A percentile compares a stretch with the other conserved stretches of the same genome.
Evolutionary conservation across 2,113 vertebrate genomes (phyloP).

Genomic region (Saimiri boliviensis): DNA sequence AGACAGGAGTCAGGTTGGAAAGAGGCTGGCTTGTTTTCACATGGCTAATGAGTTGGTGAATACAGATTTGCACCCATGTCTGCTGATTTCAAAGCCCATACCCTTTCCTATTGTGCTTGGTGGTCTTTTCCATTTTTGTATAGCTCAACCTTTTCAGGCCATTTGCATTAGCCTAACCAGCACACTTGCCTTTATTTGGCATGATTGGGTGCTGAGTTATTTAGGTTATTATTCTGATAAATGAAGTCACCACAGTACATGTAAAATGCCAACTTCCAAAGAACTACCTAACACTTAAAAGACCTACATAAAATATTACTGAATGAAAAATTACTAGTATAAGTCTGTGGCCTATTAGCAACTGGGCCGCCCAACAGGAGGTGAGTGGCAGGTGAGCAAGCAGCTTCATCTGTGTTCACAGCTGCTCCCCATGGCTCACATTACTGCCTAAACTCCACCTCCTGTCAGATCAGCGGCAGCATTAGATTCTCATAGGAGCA

Average conservation of each 20-base stretch:
- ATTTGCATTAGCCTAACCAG: background rate
- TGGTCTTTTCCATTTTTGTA: background rate
- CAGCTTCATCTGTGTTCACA: too few species aligned
- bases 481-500: too few species aligned
- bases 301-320: background rate
- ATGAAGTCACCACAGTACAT: background rate
- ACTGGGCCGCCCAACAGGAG: too few species aligned
- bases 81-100: background rate
- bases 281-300: background rate
- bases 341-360: too few species aligned
- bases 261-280: background rate
- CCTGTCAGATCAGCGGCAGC: too few species aligned
- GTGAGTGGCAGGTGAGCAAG: too few species aligned
- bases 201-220: background rate
- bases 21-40: background rate
- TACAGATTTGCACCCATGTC: background rate
- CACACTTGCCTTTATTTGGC: background rate
- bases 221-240: background rate
- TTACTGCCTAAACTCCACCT: too few species aligned
- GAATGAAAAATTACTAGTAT: background rate
- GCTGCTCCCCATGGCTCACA: too few species aligned
- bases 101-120: background rate
- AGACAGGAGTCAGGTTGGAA: background rate
- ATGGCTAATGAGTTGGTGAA: background rate
- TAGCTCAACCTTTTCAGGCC: background rate